Base-by-base conservation (phyloP, 1,140 invertebrate species). In the Zeugodacus cucurbitae region DNA sequence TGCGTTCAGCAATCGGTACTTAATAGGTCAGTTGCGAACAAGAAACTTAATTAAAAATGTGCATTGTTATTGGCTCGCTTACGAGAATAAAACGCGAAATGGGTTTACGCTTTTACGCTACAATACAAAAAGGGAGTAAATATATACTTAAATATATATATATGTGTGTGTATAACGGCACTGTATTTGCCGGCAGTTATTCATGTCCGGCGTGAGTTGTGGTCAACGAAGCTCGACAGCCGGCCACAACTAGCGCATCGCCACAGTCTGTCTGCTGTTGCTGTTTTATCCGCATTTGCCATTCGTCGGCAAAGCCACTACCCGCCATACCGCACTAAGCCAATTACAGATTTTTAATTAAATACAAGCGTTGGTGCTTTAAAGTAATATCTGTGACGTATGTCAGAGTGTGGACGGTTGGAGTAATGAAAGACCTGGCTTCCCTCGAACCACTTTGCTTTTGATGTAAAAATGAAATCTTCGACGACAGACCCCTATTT, bases 11-110 rank as follows among this genome's bases (percentile, higher is more conserved):
- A 48, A 82, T 82, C 74, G 41, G n/a, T 41, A 48, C 22, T 82
- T 44, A 82, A 82, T 48, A 82, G 74, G 74, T 48, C 74, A 82
- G 41, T 82, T 82, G n/a, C 41, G 74, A 48, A 54, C 74, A 82
- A 82, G 74, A 82, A 82, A 82, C 74, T 82, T 82, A 82, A 82
- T 82, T 82, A 48, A 82, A 82, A 82, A 48, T 48, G 22, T 82
- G 34, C 74, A 82, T 82, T 44, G 41, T 82, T 82, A 82, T 82
- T 82, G 37, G 74, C 74, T 82, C n/a, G 26, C 41, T 82, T 29
- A 82, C 41, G 34, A 11, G 22, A 1, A 54, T 54, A 3, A 3
- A 54, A 10, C 41, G 41, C 41, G 41, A 22, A 48, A 17, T 26
- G 22, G 14, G 37, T 11, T 26, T 82, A 82, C 7, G 22, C 20